Evolutionary conservation across 2,113 vertebrate genomes (phyloP), one percentile per base, ranked within the genome.

Genomic region (Nansenia antarctica): DNA sequence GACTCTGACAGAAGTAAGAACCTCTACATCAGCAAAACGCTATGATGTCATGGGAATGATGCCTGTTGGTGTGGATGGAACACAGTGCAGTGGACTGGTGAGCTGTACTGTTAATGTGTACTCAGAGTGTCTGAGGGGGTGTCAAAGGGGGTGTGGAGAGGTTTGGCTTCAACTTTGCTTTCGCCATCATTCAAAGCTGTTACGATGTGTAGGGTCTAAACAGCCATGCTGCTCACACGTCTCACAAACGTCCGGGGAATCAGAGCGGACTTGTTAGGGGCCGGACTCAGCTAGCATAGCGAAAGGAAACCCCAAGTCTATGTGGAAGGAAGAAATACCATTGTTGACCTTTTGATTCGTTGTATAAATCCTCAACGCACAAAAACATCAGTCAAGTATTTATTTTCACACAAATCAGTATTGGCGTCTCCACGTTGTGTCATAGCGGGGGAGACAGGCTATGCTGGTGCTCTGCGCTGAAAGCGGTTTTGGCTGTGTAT

Each of bases 11-110:
- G 42, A 45, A 67, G 74, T 80, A n/a, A 59, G 65, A 75, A 45
- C 55, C 15, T 27, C 49, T 61, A 60, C 70, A 77, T 75, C 69
- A 72, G 37, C 62, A 54, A 12, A 73, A 42, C 47, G 20, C 20
- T 11, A 52, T 89, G 78, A 84, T 77, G 71, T 84, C 78, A 85
- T 85, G 70, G 73, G 70, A 85, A 79, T 80, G 64, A 74, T 62
- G 66, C 35, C 74, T 70, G 72, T 63, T 76, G 73, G 49, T 54
- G 69, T 11, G n/a, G n/a, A n/a, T n/a, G n/a, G n/a, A n/a, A n/a
- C n/a, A n/a, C n/a, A n/a, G n/a, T n/a, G 47, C 64, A 65, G 65
- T 61, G 24, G 29, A 64, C n/a, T n/a, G n/a, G n/a, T n/a, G 35
- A 5, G 5, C 31, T 73, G 47, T 2, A 30, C 20, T 31, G 58